Conservation (phyloP, 2,113 vertebrate genomes). For the Megaceryle maxima region DNA sequence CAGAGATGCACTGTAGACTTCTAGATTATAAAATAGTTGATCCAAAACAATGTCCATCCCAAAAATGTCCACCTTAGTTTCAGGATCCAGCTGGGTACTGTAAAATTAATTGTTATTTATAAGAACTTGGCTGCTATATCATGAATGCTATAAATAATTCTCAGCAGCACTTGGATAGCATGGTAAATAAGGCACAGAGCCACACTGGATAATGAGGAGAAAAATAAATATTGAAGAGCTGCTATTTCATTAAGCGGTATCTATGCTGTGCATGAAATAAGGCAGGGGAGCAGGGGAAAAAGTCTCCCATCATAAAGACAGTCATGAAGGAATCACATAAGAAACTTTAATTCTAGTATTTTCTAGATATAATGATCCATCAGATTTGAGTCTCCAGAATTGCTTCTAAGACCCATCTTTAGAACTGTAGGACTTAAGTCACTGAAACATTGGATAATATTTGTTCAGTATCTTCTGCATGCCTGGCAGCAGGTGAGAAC, state of each 20-base stretch:
- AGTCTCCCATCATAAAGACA: not conserved
- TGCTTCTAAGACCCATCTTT: not conserved
- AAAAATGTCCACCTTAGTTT: not conserved
- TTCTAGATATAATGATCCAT: not conserved
- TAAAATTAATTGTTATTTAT: not conserved
- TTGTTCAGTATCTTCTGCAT: not conserved
- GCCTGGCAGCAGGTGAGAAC: rapidly evolving
- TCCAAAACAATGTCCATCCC: not conserved
- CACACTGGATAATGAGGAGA: not conserved
- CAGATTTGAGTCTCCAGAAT: not conserved
- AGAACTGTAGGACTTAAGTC: not conserved
- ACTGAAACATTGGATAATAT: rapidly evolving
- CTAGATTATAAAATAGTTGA: not conserved
- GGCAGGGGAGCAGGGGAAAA: not conserved
- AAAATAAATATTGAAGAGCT: conserved; percentile 31
- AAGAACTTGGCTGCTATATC: not conserved
- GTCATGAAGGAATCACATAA: not conserved
- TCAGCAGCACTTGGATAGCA: not conserved
- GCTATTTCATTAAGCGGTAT: not conserved
- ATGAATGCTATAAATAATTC: not conserved
- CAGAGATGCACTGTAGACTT: not conserved
- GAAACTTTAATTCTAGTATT: not conserved
- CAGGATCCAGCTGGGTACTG: not conserved
- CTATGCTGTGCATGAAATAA: not conserved
- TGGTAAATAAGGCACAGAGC: not conserved